phyloP scores from a whole-genome alignment of 2,113 vertebrate species.

The Gavia stellata region DNA sequence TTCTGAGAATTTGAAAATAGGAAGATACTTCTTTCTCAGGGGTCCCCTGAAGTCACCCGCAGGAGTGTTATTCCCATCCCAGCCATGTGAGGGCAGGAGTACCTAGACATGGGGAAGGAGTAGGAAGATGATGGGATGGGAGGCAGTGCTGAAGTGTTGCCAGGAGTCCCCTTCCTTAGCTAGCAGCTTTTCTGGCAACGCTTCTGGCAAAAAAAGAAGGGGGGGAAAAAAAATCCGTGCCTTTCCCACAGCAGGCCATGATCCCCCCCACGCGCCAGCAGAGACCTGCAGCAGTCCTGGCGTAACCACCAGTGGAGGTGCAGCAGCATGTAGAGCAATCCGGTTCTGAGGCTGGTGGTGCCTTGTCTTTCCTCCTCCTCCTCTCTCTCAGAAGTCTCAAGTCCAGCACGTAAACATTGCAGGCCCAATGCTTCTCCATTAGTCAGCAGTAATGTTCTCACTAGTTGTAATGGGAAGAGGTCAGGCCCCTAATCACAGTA shows the following conservation, averaged over 20 bases:
- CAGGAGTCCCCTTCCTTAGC: neutral
- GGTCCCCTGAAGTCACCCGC: neutral
- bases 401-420: neutral
- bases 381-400: neutral
- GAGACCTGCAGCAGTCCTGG: neutral
- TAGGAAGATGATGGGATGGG: neutral
- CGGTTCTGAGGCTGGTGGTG: neutral
- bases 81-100: neutral
- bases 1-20: neutral
- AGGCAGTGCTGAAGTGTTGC: neutral
- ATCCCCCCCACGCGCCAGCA: neutral
- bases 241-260: neutral
- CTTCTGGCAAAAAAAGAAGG: neutral
- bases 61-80: neutral
- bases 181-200: neutral
- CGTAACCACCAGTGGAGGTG: rapidly evolving
- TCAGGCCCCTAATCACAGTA: neutral
- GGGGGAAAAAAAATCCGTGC: no score
- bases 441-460: neutral
- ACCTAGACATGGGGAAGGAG: neutral
- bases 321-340: rapidly evolving
- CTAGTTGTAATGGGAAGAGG: neutral
- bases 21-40: neutral
- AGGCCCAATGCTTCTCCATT: neutral
- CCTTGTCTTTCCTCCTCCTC: neutral